Base-by-base conservation (phyloP, 2,797 vertebrate species). In the Fratercula arctica region DNA sequence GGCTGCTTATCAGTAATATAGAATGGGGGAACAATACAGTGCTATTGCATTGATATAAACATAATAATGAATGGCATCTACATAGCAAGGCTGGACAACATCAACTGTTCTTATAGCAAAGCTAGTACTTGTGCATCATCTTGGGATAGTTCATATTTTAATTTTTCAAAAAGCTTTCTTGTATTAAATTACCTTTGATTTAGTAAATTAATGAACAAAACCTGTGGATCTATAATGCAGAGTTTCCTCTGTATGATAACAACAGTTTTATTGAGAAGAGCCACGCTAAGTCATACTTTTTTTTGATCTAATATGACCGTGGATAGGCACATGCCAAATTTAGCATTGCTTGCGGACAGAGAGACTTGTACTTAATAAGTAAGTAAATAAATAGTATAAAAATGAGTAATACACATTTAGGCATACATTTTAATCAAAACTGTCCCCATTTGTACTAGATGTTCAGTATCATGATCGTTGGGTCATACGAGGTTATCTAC, bases 141-240 rank as follows among this genome's bases (percentile, higher is more conserved):
- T 54, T 68, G 25, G 33, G 18, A 23, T 48, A 39, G 10, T 73
- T 89, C 67, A 13, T 64, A 54, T 35, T 68, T 68, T 66, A 51
- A 56, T 68, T 63, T 39, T 35, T 20, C 1, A 43, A 73, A 63
- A 67, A 33, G 5, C 5, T 19, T 67, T 41, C 6, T 31, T 85
- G 3, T 57, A 26, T 70, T 19, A 16, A 46, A 5, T 89, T 84
- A 50, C 63, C 39, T 73, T 93, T 91, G 63, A 50, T 91, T 96
- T 67, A 56, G 43, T 93, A 66, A 90, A 73, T 39, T 77, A 95
- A 84, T 69, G 59, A 95, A 80, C 39, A 54, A 64, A 89, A 61
- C 29, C 59, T 57, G 17, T 53, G 82, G 53, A 54, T 43, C 35
- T 83, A 20, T 74, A 77, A 85, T 93, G 57, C 53, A 89, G 61